phyloP scores from a whole-genome alignment of 1,140 invertebrate genomes.

The Ctenoplectra terminalis region DNA sequence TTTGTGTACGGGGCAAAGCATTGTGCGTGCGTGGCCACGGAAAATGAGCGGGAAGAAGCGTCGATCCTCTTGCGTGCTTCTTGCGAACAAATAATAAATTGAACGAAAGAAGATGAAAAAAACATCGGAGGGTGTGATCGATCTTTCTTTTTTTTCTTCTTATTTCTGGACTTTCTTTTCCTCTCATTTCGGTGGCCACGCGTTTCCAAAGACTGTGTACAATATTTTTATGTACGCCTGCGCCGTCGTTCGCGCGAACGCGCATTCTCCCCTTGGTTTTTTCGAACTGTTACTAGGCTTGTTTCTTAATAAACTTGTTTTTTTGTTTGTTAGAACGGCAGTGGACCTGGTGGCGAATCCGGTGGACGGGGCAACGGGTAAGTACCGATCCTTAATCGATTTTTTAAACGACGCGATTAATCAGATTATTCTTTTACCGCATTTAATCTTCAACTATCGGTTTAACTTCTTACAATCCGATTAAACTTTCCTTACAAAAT shows the following conservation, averaged over 20 bases:
- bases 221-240: slow-evolving; percentile 54
- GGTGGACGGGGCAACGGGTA: slow-evolving; percentile 91
- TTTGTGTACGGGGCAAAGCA: slow-evolving; percentile 74
- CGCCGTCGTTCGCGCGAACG: slow-evolving; percentile 76
- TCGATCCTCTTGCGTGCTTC: no score
- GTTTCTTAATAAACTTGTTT: slow-evolving; percentile 83
- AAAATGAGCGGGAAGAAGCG: slow-evolving; percentile 20
- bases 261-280: slow-evolving; percentile 76
- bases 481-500: neutral
- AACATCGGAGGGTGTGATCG: neutral
- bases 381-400: slow-evolving; percentile 71
- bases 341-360: slow-evolving; percentile 88
- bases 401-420: no score
- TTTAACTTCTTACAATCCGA: neutral
- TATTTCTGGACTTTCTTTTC: neutral
- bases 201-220: slow-evolving; percentile 61
- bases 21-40: slow-evolving; percentile 70
- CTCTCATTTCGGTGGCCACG: slow-evolving; percentile 41
- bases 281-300: slow-evolving; percentile 80
- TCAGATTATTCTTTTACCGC: no score
- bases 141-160: neutral
- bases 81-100: neutral
- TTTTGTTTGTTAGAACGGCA: slow-evolving; percentile 92
- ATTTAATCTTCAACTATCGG: no score
- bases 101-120: no score